A percentile compares a stretch with the other conserved stretches of the same genome.
phyloP scores from a whole-genome alignment of 2,797 vertebrate genomes.

The Scolopax bukidnonensis region DNA sequence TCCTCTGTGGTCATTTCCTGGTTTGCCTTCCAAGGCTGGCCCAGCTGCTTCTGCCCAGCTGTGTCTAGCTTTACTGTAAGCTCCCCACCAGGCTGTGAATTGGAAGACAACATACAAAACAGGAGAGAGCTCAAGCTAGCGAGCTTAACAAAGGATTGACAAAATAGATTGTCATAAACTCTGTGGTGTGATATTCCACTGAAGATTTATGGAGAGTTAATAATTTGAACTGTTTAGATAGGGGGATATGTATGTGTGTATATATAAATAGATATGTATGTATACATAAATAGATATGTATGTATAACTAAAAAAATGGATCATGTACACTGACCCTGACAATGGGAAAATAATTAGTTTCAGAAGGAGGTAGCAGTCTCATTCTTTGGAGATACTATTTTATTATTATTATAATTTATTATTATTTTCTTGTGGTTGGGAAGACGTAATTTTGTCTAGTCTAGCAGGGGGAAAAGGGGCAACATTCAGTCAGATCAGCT shows the following conservation, averaged over 20 bases:
- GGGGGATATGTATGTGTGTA: neutral
- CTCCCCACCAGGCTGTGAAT: neutral
- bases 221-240: neutral
- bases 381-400: neutral
- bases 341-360: neutral
- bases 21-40: neutral
- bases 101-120: neutral
- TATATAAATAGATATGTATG: neutral
- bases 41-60: neutral
- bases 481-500: neutral
- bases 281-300: neutral
- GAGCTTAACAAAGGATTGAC: neutral
- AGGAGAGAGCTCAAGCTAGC: neutral
- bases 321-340: rapidly evolving
- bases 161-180: neutral
- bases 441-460: neutral
- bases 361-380: neutral
- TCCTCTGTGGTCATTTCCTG: neutral
- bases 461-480: neutral
- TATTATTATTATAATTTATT: neutral
- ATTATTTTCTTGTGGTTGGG: neutral
- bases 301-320: neutral
- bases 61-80: neutral
- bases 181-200: neutral
- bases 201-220: neutral